These are phyloP conservation scores for Gryllus bimaculatus DNA, from an alignment of 1,140 invertebrate genomes.

Conservation along the genomic window DNA sequence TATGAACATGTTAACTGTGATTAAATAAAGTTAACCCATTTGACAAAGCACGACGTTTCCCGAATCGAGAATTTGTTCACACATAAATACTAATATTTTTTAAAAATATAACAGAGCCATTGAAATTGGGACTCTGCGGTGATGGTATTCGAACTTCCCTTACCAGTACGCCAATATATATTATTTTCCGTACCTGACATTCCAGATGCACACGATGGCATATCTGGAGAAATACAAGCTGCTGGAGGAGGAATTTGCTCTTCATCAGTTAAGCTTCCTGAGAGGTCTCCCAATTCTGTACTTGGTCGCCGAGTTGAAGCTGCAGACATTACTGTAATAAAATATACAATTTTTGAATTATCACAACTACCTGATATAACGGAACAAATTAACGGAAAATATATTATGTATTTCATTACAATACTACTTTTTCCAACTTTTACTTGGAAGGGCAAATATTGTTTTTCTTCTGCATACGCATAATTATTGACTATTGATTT, in stretches of 20 bases:
- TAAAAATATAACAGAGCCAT: too few species aligned
- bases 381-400: slow-evolving; percentile 8
- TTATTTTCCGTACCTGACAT: slow-evolving; percentile 30
- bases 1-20: too few species aligned
- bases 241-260: slow-evolving; percentile 6
- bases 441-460: neutral
- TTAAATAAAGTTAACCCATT: too few species aligned
- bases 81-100: too few species aligned
- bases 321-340: slow-evolving; percentile 26
- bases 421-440: neutral
- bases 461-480: too few species aligned
- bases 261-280: slow-evolving; percentile 15
- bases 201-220: slow-evolving; percentile 37
- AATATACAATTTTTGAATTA: neutral
- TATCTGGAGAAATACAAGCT: slow-evolving; percentile 35
- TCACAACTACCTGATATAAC: neutral
- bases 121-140: too few species aligned
- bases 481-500: too few species aligned
- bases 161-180: too few species aligned
- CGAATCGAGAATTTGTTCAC: too few species aligned
- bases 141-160: too few species aligned
- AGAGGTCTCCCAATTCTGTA: slow-evolving; percentile 21
- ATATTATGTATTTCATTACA: neutral
- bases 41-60: too few species aligned
- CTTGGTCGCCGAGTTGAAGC: slow-evolving; percentile 21